phyloP scores from a whole-genome alignment of 2,888 invertebrate species.

The Cyaniris semiargus region DNA sequence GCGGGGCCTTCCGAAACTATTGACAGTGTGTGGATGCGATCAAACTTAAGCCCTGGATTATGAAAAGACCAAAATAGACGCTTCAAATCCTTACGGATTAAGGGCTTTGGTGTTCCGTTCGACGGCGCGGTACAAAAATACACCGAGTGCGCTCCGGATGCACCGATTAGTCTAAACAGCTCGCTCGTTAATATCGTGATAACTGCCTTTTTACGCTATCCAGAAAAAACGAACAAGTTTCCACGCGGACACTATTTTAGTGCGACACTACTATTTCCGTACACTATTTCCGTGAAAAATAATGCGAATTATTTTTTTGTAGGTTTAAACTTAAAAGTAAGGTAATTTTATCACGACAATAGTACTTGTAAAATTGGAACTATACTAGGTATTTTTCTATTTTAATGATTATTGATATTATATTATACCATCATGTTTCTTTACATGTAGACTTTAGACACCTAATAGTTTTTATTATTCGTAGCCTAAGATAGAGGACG shows the following conservation, averaged over 20 bases:
- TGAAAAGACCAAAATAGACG: constrained; percentile 80
- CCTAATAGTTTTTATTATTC: too few species aligned
- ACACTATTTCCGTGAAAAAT: not conserved
- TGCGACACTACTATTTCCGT: too few species aligned
- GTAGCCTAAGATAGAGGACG: too few species aligned
- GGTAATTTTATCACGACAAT: too few species aligned
- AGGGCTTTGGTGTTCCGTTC: constrained; percentile 77
- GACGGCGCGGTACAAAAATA: constrained; percentile 77
- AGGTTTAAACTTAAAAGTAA: not conserved
- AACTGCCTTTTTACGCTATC: constrained; percentile 36
- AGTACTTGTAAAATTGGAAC: too few species aligned
- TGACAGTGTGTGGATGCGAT: constrained; percentile 81
- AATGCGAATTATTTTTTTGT: not conserved
- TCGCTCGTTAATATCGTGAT: constrained; percentile 69
- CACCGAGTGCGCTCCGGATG: constrained; percentile 76
- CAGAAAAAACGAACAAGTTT: constrained; percentile 2
- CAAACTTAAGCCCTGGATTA: constrained; percentile 78
- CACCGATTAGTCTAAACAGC: constrained; percentile 77
- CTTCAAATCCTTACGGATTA: constrained; percentile 78
- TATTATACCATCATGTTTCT: too few species aligned
- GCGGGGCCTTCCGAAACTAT: constrained; percentile 77
- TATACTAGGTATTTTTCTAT: not conserved
- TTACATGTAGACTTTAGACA: too few species aligned
- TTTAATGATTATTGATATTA: too few species aligned
- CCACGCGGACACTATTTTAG: not conserved